Evolutionary conservation across 2,888 invertebrate species (phyloP).

Genomic region (Tachina lurida): DNA sequence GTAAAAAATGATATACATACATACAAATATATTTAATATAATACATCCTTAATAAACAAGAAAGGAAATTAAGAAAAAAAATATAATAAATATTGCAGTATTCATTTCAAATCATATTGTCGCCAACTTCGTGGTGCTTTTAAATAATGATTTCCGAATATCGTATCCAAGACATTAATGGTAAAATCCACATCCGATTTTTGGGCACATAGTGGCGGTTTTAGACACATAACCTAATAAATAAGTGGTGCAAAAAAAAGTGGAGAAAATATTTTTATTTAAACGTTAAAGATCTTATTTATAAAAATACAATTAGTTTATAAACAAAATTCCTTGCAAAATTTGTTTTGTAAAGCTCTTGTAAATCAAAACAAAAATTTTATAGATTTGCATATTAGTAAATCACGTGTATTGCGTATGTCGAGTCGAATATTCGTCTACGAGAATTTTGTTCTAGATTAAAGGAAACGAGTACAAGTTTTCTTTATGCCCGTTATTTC

Average conservation of each 20-base stretch:
- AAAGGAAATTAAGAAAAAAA: neutral
- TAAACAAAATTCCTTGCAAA: too few relatives aligned
- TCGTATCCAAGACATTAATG: conserved; percentile 84
- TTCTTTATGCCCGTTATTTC: too few relatives aligned
- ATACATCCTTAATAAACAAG: conserved; percentile 51
- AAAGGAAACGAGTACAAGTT: too few relatives aligned
- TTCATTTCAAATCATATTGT: conserved; percentile 65
- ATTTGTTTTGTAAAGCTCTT: too few relatives aligned
- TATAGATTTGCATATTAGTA: too few relatives aligned
- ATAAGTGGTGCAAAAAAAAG: neutral
- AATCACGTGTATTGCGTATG: too few relatives aligned
- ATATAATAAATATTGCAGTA: neutral
- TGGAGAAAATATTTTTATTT: conserved; percentile 4
- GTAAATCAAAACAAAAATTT: too few relatives aligned
- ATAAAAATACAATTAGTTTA: too few relatives aligned
- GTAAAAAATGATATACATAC: conserved; percentile 52
- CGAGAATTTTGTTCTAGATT: too few relatives aligned
- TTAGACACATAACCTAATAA: conserved; percentile 92
- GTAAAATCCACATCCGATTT: conserved; percentile 92
- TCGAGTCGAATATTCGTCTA: too few relatives aligned
- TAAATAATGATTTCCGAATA: conserved; percentile 75
- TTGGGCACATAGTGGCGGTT: conserved; percentile 97
- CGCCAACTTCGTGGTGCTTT: conserved; percentile 80
- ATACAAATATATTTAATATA: conserved; percentile 33
- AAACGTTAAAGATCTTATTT: neutral